Evolutionary conservation across 2,797 vertebrate genomes (phyloP).

Genomic region (Cryptoblepharus egeriae): DNA sequence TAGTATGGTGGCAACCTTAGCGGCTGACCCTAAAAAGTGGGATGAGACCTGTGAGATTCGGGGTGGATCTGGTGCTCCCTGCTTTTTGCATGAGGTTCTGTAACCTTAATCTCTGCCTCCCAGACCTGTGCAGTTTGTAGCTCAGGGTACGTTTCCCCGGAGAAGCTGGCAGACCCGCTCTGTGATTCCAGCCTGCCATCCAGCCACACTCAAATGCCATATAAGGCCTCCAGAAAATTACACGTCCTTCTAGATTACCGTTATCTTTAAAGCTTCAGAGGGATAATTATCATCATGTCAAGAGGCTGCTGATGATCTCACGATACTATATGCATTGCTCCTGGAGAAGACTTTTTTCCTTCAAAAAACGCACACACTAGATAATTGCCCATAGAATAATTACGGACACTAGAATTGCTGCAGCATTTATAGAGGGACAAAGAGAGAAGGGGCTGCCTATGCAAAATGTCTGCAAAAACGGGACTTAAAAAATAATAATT

Average conservation of each 20-base stretch:
- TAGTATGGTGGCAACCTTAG: neutral
- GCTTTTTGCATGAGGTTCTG: too few species aligned
- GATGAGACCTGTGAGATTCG: neutral
- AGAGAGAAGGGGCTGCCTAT: neutral
- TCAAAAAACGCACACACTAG: neutral
- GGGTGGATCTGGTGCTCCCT: too few species aligned
- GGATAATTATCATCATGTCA: slow-evolving; percentile 57
- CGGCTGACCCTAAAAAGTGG: neutral
- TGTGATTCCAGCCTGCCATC: neutral
- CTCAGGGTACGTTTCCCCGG: too few species aligned
- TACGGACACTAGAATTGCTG: neutral
- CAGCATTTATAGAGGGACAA: neutral
- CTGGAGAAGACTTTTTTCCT: slow-evolving; percentile 10
- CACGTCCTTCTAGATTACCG: slow-evolving; percentile 39
- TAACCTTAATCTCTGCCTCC: fast-evolving
- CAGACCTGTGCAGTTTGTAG: fast-evolving
- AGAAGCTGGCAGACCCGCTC: fast-evolving
- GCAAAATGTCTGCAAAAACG: neutral
- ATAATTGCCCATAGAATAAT: slow-evolving; percentile 45
- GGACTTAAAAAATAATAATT: neutral
- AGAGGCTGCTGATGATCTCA: slow-evolving; percentile 52
- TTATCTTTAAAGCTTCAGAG: slow-evolving; percentile 52
- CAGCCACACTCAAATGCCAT: neutral
- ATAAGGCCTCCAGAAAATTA: neutral
- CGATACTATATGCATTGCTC: neutral